phyloP scores from a whole-genome alignment of 2,888 invertebrate genomes.

The Diaphora mendica region DNA sequence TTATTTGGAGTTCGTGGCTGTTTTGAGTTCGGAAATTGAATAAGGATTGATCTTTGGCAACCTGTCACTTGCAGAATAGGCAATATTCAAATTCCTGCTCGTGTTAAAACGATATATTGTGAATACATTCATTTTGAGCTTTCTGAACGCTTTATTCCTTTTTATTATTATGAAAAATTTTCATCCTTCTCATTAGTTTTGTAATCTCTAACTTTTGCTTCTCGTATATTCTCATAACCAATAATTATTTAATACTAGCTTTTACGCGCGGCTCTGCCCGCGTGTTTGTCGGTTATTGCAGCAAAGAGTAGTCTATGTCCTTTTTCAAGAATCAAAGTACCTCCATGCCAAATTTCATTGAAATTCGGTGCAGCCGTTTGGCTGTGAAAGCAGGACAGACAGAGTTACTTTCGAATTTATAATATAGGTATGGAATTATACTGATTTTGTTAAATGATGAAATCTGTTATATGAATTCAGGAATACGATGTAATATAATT shows the following conservation, averaged over 20 bases:
- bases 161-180: neutral
- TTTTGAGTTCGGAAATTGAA: conserved; percentile 23
- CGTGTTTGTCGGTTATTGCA: too few relatives aligned
- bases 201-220: neutral
- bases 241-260: neutral
- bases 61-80: conserved; percentile 10
- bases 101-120: neutral
- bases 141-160: neutral
- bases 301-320: too few relatives aligned
- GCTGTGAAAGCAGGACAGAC: too few relatives aligned
- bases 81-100: neutral
- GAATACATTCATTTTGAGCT: neutral
- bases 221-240: neutral
- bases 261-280: too few relatives aligned
- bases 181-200: neutral
- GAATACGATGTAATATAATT: too few relatives aligned
- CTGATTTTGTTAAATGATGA: too few relatives aligned
- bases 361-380: too few relatives aligned
- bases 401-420: too few relatives aligned
- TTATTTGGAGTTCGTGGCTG: conserved; percentile 17
- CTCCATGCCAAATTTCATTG: too few relatives aligned
- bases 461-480: neutral
- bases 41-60: conserved; percentile 10
- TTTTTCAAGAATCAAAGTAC: too few relatives aligned
- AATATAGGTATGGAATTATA: too few relatives aligned